Evolutionary conservation across 2,797 vertebrate genomes (phyloP).

Genomic region (Falco naumanni): DNA sequence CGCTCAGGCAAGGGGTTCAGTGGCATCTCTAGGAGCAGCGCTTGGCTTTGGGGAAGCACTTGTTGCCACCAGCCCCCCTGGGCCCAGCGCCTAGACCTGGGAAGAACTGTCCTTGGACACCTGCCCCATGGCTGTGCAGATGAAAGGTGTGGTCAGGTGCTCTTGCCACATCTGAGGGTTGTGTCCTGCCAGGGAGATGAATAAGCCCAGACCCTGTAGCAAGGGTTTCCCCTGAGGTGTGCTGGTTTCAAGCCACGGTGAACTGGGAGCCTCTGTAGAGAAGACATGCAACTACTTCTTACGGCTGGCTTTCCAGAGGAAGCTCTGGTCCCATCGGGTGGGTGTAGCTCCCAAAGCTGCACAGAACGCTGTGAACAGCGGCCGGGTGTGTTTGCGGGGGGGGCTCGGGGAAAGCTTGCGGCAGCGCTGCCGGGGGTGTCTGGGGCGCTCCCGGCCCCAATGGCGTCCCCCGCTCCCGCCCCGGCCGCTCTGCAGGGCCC

Average conservation of each 20-base stretch:
- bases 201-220: neutral
- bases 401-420: neutral
- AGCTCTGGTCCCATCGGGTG: neutral
- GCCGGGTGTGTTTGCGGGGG: neutral
- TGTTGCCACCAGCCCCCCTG: neutral
- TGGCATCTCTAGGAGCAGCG: rapidly evolving
- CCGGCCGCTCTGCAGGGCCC: neutral
- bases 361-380: no score
- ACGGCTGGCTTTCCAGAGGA: neutral
- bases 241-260: neutral
- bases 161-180: neutral
- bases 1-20: rapidly evolving
- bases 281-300: neutral
- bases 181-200: neutral
- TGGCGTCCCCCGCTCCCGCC: neutral
- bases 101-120: neutral
- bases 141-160: neutral
- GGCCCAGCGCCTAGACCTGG: neutral
- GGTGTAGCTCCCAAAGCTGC: neutral
- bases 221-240: neutral
- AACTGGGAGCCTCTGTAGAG: neutral
- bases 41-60: neutral
- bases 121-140: rapidly evolving
- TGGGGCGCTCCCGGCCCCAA: neutral
- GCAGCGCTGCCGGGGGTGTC: neutral